These are phyloP conservation scores for Margarornis squamiger DNA, from an alignment of 2,797 vertebrate genomes.

Conservation along the genomic window DNA sequence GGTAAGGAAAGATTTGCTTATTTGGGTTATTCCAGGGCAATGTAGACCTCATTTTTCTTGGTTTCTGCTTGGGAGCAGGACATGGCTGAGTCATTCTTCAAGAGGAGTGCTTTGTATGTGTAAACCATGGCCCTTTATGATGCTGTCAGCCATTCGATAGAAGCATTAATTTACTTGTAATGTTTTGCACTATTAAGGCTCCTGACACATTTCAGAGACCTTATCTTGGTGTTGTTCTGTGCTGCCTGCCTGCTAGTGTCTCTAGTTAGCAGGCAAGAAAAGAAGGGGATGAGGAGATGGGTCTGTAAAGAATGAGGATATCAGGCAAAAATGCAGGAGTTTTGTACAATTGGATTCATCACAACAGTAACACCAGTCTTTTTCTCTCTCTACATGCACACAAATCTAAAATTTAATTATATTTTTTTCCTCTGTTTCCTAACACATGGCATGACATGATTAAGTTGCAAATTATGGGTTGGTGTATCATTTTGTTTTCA, in stretches of 20 bases:
- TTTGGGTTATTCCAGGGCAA: background rate
- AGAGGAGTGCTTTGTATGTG: background rate
- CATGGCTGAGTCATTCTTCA: background rate
- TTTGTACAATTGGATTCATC: background rate
- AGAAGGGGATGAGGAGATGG: background rate
- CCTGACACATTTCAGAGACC: fast-evolving
- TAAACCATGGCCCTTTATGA: background rate
- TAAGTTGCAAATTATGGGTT: background rate
- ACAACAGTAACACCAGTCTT: background rate
- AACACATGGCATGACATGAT: fast-evolving
- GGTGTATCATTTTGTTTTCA: fast-evolving
- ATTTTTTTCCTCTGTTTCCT: background rate
- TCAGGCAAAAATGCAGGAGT: background rate
- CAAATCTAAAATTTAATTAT: background rate
- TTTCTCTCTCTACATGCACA: fast-evolving
- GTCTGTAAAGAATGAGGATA: background rate
- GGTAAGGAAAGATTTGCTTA: background rate
- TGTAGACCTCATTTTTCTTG: background rate
- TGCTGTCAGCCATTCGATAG: background rate
- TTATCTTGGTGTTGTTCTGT: background rate
- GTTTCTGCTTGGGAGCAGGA: background rate
- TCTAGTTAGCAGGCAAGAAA: background rate
- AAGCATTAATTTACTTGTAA: background rate
- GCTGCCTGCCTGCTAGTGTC: background rate
- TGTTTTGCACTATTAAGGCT: background rate